A percentile compares a stretch with the other conserved stretches of the same genome.
Evolutionary conservation across 1,140 invertebrate species (phyloP).

Genomic region (Drosophila pruinosa): DNA sequence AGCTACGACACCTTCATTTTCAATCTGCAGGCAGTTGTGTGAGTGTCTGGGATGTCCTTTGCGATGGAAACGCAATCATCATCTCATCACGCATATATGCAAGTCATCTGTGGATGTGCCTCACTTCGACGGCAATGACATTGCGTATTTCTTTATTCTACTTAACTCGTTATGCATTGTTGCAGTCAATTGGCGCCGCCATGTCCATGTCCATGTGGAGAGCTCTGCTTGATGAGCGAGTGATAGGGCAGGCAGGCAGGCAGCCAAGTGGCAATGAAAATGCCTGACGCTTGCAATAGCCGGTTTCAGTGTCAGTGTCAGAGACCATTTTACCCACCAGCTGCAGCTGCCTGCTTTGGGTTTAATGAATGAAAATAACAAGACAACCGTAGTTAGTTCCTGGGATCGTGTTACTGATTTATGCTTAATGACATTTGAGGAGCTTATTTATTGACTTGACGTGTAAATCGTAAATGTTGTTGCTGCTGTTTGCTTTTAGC

Average conservation of each 20-base stretch:
- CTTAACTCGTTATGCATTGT: constrained; percentile 75
- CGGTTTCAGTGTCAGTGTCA: constrained; percentile 57
- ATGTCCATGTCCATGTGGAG: constrained; percentile 32
- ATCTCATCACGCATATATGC: not conserved
- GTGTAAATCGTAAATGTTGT: constrained; percentile 16
- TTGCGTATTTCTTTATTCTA: constrained; percentile 59
- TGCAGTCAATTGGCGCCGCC: constrained; percentile 33
- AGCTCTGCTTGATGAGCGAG: constrained; percentile 40
- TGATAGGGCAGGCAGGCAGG: constrained; percentile 58
- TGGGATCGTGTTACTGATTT: constrained; percentile 36
- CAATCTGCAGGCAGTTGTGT: not conserved
- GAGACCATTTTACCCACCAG: no score
- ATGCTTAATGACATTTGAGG: constrained; percentile 68
- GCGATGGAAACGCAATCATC: not conserved
- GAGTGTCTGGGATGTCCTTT: not conserved
- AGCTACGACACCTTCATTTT: not conserved
- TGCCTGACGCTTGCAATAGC: constrained; percentile 53
- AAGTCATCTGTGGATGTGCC: not conserved
- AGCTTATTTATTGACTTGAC: constrained; percentile 67
- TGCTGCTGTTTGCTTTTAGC: constrained; percentile 41
- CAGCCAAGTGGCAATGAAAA: constrained; percentile 30
- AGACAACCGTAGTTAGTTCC: constrained; percentile 25
- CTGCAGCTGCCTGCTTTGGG: constrained; percentile 11
- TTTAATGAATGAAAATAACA: constrained; percentile 73
- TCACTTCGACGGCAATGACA: constrained; percentile 22